These are phyloP conservation scores for Diabrotica undecimpunctata DNA, from an alignment of 1,140 invertebrate genomes.

Conservation along the genomic window DNA sequence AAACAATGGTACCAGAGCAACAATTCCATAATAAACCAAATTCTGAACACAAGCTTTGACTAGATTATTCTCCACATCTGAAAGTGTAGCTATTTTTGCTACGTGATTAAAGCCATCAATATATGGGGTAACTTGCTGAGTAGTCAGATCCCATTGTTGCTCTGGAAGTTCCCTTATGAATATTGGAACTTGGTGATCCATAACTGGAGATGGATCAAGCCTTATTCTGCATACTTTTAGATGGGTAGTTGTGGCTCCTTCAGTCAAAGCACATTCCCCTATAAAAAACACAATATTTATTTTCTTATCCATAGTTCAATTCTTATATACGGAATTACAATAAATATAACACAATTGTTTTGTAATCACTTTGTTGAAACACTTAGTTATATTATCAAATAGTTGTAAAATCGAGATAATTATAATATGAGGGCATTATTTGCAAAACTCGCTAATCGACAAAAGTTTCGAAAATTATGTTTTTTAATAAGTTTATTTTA, in stretches of 20 bases:
- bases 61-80: conserved; percentile 89
- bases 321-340: no score
- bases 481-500: no score
- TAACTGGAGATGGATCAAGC: conserved; percentile 75
- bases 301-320: no score
- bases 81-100: conserved; percentile 72
- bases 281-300: background rate
- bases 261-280: conserved; percentile 51
- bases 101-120: conserved; percentile 93
- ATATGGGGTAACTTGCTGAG: conserved; percentile 80
- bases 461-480: no score
- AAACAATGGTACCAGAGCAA: conserved; percentile 83
- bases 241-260: conserved; percentile 75
- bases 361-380: no score
- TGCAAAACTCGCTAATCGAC: no score
- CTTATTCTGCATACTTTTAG: conserved; percentile 74
- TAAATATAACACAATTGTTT: no score
- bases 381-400: no score
- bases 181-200: conserved; percentile 89
- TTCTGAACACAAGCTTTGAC: conserved; percentile 95
- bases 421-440: no score
- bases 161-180: conserved; percentile 61
- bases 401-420: no score
- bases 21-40: conserved; percentile 72
- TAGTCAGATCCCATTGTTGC: conserved; percentile 86